phyloP scores from a whole-genome alignment of 2,797 vertebrate genomes.

The Bradypus variegatus region DNA sequence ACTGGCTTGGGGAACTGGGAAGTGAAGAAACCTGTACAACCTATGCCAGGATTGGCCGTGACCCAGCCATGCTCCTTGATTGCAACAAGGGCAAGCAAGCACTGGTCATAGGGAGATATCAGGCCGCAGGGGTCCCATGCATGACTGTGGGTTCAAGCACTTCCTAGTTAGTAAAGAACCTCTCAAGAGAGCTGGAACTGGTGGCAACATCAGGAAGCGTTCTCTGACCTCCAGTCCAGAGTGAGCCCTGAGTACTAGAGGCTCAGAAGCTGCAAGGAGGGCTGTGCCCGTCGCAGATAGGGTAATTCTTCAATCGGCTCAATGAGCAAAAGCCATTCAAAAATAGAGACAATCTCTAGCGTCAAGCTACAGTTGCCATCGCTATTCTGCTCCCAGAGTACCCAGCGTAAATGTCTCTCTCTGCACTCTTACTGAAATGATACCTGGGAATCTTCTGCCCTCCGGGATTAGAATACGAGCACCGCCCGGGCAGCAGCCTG shows the following conservation, averaged over 20 bases:
- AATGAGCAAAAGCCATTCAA: not conserved
- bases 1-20: not conserved
- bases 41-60: not conserved
- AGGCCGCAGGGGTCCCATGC: not conserved
- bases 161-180: not conserved
- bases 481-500: not conserved
- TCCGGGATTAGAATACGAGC: not conserved
- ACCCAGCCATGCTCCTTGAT: not conserved
- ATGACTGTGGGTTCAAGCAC: not conserved
- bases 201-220: fast-evolving
- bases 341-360: not conserved
- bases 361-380: not conserved
- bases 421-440: not conserved
- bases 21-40: not conserved
- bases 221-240: not conserved
- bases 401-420: not conserved
- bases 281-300: not conserved
- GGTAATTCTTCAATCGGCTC: not conserved
- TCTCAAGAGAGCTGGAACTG: not conserved
- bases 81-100: not conserved
- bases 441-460: not conserved
- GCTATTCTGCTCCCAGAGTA: not conserved
- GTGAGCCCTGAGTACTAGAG: fast-evolving
- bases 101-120: not conserved
- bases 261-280: not conserved